Evolutionary conservation across 2,797 vertebrate species (phyloP).

Genomic region (Lutjanus argentimaculatus): DNA sequence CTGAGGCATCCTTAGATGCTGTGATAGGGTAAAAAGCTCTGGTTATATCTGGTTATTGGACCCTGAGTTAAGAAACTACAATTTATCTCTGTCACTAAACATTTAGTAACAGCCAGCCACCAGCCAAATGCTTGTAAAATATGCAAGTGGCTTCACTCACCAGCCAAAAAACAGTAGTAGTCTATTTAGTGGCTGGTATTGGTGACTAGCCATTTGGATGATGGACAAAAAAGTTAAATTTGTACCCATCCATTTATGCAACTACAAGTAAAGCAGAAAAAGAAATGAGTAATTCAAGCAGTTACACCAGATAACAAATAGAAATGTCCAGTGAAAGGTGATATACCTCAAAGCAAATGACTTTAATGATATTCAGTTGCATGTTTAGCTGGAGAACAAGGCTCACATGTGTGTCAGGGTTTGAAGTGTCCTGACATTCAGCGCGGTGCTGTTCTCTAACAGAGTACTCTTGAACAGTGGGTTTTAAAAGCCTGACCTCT

Average conservation of each 20-base stretch:
- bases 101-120: too few species aligned
- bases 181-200: too few species aligned
- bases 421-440: constrained; percentile 65
- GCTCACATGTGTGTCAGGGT: constrained; percentile 26
- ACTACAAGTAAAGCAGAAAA: too few species aligned
- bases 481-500: constrained; percentile 53
- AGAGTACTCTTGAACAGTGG: constrained; percentile 46
- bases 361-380: not conserved
- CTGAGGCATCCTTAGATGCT: not conserved
- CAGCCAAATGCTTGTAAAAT: too few species aligned
- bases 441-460: constrained; percentile 44
- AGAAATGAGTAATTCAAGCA: too few species aligned
- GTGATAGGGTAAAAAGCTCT: not conserved
- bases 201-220: too few species aligned
- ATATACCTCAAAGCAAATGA: not conserved
- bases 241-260: too few species aligned
- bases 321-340: not conserved
- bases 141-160: too few species aligned
- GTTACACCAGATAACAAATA: constrained; percentile 1
- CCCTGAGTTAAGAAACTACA: not conserved
- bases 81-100: too few species aligned
- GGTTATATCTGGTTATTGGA: not conserved
- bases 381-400: constrained; percentile 11
- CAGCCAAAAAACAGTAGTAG: too few species aligned
- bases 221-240: too few species aligned